phyloP scores from a whole-genome alignment of 2,888 invertebrate genomes.

The Erebia aethiops region DNA sequence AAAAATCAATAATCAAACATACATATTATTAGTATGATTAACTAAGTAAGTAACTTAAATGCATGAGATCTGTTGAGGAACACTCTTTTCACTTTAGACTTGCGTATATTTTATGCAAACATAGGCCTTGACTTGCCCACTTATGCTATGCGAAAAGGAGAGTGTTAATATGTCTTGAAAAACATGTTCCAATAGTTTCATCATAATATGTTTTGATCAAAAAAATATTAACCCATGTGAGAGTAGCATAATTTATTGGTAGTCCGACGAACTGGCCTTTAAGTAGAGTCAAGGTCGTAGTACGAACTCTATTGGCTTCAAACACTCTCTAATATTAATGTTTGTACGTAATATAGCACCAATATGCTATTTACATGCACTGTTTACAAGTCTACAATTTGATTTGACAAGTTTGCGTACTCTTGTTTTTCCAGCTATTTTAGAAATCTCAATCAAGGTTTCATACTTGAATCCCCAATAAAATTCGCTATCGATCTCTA shows the following conservation, averaged over 20 bases:
- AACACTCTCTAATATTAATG: slow-evolving; percentile 10
- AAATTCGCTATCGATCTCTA: no score
- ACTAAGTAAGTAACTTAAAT: no score
- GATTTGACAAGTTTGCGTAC: neutral
- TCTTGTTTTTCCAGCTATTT: neutral
- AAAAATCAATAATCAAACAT: no score
- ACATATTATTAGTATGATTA: no score
- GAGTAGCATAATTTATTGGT: neutral
- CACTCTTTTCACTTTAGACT: no score
- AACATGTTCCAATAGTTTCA: neutral
- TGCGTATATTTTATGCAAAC: no score
- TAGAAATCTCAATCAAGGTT: neutral
- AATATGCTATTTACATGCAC: neutral
- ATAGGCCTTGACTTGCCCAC: no score
- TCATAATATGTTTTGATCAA: neutral
- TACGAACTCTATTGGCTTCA: neutral
- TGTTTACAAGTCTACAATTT: neutral
- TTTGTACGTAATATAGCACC: neutral
- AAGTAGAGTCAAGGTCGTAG: slow-evolving; percentile 6
- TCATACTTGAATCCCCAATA: no score
- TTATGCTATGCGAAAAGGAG: neutral
- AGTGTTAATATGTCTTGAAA: neutral
- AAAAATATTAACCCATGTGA: neutral
- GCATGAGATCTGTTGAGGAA: no score
- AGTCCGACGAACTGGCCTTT: slow-evolving; percentile 6